A percentile compares a stretch with the other conserved stretches of the same genome.
These are phyloP conservation scores for Ophioninae sp. DNA, from an alignment of 2,888 invertebrate genomes.

Conservation along the genomic window DNA sequence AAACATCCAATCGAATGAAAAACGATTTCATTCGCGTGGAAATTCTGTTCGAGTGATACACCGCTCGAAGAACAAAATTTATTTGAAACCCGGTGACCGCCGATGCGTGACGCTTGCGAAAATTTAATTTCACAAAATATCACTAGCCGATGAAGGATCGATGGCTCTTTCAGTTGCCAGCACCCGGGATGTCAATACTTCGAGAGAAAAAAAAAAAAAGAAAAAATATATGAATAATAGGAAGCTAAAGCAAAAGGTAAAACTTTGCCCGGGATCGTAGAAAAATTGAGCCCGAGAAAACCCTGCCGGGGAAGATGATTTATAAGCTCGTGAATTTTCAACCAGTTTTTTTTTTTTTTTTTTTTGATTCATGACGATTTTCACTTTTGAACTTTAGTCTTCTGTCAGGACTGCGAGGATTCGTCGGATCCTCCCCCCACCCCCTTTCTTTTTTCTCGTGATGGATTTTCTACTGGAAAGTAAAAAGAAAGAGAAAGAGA, in stretches of 20 bases:
- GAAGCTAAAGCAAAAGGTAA: not conserved
- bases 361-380: slow-evolving; percentile 53
- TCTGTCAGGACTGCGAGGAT: not conserved
- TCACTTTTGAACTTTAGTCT: slow-evolving; percentile 7
- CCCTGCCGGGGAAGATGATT: slow-evolving; percentile 44
- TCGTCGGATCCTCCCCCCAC: too few relatives aligned
- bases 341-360: slow-evolving; percentile 1
- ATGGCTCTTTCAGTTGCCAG: slow-evolving; percentile 2
- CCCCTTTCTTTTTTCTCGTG: too few relatives aligned
- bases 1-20: too few relatives aligned
- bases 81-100: not conserved
- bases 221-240: slow-evolving; percentile 26
- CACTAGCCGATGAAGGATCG: slow-evolving; percentile 9
- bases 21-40: too few relatives aligned
- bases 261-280: not conserved
- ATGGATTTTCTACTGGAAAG: too few relatives aligned
- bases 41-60: too few relatives aligned
- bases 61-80: too few relatives aligned
- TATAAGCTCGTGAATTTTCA: slow-evolving; percentile 47
- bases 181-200: not conserved
- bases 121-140: slow-evolving; percentile 19
- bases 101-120: not conserved
- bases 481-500: too few relatives aligned
- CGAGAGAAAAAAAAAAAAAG: too few relatives aligned
- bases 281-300: slow-evolving; percentile 22